Evolutionary conservation across 1,140 invertebrate genomes (phyloP), one percentile per base, ranked within the genome.

Genomic region (Helicoverpa armigera): DNA sequence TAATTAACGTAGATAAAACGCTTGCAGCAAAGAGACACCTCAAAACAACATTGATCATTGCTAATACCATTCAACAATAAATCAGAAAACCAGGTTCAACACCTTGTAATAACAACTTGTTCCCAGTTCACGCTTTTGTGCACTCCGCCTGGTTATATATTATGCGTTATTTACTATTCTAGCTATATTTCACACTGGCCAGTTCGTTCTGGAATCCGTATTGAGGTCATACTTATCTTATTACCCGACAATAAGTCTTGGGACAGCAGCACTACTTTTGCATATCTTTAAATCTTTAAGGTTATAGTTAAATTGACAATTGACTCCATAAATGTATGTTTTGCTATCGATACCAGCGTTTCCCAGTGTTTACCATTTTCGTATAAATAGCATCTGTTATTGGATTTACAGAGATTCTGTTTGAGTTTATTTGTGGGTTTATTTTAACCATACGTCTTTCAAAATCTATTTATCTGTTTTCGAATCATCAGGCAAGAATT

Each of bases 61-160:
- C 86, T 83, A 87, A 88, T 87, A 83, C 50, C 70, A 81, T 77
- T 60, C 67, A 80, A 82, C 72, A 85, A 87, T 89, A 89, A 89
- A 89, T 88, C 85, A 87, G 83, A 83, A 85, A 88, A 87, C 80
- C 84, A 88, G 86, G 83, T 86, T 86, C 86, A 85, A 88, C 85
- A 89, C 86, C 85, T 86, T 85, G 85, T 90, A 87, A 86, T 86
- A 90, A 90, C 89, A 88, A 88, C 83, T 90, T 87, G 89, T 87
- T 85, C 80, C 75, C 69, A 63, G 78, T 79, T 83, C 75, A 80
- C 76, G 83, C 83, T 88, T 85, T 86, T 86, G 84, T 88, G 82
- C 73, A 85, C 65, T 86, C 67, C 82, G 77, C 74, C 69, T 82
- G 81, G 82, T 85, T 86, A 87, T 77, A 88, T 87, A 87, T 84